phyloP scores from a whole-genome alignment of 2,113 vertebrate species.

The Calidris pugnax region DNA sequence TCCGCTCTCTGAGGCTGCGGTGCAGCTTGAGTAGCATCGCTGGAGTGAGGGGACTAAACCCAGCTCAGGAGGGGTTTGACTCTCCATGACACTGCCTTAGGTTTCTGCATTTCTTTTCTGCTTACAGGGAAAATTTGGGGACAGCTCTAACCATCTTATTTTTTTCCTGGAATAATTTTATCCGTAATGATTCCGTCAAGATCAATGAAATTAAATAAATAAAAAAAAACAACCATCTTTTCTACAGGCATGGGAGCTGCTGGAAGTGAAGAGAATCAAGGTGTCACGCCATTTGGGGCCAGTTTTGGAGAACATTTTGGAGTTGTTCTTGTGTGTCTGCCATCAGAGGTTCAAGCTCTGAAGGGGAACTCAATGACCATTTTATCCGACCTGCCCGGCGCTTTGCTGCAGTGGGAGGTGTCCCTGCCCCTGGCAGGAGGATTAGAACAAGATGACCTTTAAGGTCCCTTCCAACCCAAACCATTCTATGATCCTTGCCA shows the following conservation, averaged over 20 bases:
- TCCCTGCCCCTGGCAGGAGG: not conserved
- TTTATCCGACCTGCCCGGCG: not conserved
- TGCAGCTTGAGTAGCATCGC: not conserved
- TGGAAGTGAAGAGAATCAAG: not conserved
- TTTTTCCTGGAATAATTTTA: not conserved
- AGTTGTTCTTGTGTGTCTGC: not conserved
- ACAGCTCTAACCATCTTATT: not conserved
- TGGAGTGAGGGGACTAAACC: not conserved
- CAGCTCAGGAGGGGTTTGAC: not conserved
- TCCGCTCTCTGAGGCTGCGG: not conserved
- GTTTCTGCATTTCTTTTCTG: not conserved
- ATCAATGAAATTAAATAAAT: not conserved
- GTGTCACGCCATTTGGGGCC: fast-evolving
- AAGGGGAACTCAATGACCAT: not conserved
- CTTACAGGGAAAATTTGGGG: not conserved
- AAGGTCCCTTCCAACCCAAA: not conserved
- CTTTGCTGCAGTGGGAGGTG: not conserved
- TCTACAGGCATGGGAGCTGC: not conserved
- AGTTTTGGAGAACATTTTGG: not conserved
- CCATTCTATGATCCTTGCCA: not conserved
- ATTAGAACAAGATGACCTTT: not conserved
- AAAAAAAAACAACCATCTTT: fast-evolving
- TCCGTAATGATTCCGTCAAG: not conserved
- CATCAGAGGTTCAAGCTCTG: fast-evolving
- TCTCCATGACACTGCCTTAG: not conserved